Evolutionary conservation across 2,888 invertebrate genomes (phyloP), one percentile per base, ranked within the genome.

Genomic region (Drepanosiphum platanoidis): DNA sequence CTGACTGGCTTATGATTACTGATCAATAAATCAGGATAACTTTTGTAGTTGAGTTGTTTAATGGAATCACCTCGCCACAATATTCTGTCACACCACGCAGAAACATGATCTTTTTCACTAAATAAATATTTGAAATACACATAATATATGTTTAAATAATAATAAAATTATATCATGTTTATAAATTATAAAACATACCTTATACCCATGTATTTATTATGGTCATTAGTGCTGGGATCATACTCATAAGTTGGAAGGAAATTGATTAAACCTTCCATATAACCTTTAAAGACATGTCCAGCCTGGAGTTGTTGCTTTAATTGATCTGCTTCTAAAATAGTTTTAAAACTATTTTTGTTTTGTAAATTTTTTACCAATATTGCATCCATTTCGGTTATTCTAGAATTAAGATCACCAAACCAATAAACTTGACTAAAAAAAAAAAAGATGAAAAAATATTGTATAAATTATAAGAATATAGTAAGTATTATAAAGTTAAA

Each of bases 1-100:
- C 95, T 96, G 22, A 99, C 98, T 8, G 99, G 99, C 90, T 99
- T 99, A 90, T 99, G 99, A 90, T 99, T 99, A 90, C 98, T 98
- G 86, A 97, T 94, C 88, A 94, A 93, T 61, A 98, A 91, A 87
- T 93, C 91, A 89, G 95, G 94, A 89, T 97, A 95, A 90, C 96
- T 96, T 88, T 95, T 92, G 89, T 98, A 98, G 34, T 61, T 46
- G 34, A 94, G 88, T 89, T 96, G 96, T 83, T 92, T 91, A 78
- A 98, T 94, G 27, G 93, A 92, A 22, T 94, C 93, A 9, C 97
- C 98, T 91, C 93, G 94, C 95, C 96, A 99, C 86, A 99, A 92
- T 88, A 99, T 93, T 86, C 99, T 92, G 90, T 99, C 99, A 90
- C 98, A 99, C 96, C 98, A 99, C 1, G 99, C 98, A 0, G 99